A percentile compares a stretch with the other conserved stretches of the same genome.
Evolutionary conservation across 2,797 vertebrate genomes (phyloP).

Genomic region (Spea hammondii): DNA sequence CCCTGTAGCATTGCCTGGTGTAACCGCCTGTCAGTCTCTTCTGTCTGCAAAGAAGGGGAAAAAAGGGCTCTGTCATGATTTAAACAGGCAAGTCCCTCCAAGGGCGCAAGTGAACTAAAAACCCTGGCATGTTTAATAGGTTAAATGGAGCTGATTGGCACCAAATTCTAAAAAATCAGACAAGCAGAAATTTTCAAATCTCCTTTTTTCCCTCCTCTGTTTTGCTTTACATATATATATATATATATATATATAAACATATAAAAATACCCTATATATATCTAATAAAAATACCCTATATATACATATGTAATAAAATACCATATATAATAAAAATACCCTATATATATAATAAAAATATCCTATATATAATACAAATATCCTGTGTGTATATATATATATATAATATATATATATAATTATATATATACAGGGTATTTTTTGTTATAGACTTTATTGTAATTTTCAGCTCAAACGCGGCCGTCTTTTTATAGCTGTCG

Average conservation of each 20-base stretch:
- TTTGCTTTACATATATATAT: not conserved
- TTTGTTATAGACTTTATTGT: too few relatives aligned
- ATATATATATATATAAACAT: too few relatives aligned
- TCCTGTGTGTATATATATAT: too few relatives aligned
- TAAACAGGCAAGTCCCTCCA: constrained; percentile 11
- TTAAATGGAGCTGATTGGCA: constrained; percentile 33
- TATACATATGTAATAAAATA: too few relatives aligned
- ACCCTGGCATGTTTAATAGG: constrained; percentile 29
- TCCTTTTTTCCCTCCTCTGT: not conserved
- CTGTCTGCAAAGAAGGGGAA: not conserved
- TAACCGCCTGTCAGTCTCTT: constrained; percentile 11
- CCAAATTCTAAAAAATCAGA: constrained; percentile 9
- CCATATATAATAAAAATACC: too few relatives aligned
- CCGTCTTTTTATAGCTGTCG: too few relatives aligned
- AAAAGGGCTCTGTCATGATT: constrained; percentile 17
- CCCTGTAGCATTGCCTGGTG: constrained; percentile 15
- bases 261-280: too few relatives aligned
- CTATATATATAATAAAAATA: too few relatives aligned
- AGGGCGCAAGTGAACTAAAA: not conserved
- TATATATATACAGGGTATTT: too few relatives aligned
- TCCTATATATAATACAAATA: too few relatives aligned
- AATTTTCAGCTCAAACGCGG: not conserved
- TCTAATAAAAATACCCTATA: too few relatives aligned
- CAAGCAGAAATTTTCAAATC: constrained; percentile 3
- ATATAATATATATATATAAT: too few relatives aligned